phyloP scores from a whole-genome alignment of 2,888 invertebrate genomes.

The Carpatolechia fugitivella region DNA sequence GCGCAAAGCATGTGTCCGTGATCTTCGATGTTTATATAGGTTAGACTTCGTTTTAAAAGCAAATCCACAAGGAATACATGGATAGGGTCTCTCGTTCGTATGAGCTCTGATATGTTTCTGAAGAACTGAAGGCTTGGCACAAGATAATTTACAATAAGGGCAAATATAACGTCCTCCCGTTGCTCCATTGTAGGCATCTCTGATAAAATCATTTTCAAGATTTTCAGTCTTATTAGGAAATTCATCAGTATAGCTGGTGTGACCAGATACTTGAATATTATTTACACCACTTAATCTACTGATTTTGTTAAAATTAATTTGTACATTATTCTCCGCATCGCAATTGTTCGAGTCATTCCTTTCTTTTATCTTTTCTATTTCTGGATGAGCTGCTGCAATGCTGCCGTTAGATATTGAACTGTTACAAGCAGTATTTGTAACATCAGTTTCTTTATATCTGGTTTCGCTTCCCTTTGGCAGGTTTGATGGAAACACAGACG shows the following conservation, averaged over 20 bases:
- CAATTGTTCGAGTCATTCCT: slow-evolving; percentile 42
- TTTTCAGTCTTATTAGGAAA: slow-evolving; percentile 78
- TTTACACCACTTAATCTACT: slow-evolving; percentile 72
- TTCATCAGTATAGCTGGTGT: slow-evolving; percentile 76
- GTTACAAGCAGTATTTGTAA: slow-evolving; percentile 50
- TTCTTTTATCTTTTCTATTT: slow-evolving; percentile 69
- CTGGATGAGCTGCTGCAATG: slow-evolving; percentile 70
- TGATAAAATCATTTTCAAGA: slow-evolving; percentile 75
- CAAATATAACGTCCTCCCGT: slow-evolving; percentile 87
- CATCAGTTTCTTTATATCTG: slow-evolving; percentile 53
- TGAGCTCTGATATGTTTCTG: slow-evolving; percentile 96
- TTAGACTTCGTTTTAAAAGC: slow-evolving; percentile 97
- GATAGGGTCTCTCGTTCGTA: slow-evolving; percentile 95
- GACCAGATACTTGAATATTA: slow-evolving; percentile 73
- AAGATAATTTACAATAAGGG: slow-evolving; percentile 91
- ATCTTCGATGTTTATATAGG: slow-evolving; percentile 93
- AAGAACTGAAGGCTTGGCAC: slow-evolving; percentile 95
- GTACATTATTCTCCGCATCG: slow-evolving; percentile 71
- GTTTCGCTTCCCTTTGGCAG: slow-evolving; percentile 52
- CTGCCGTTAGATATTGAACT: slow-evolving; percentile 65
- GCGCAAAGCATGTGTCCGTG: slow-evolving; percentile 84
- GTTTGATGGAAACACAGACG: slow-evolving; percentile 58
- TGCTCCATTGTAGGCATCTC: slow-evolving; percentile 65
- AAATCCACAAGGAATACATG: slow-evolving; percentile 93
- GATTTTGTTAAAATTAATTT: slow-evolving; percentile 74